Base-by-base conservation (phyloP, 2,797 vertebrate species). In the Centroberyx gerrardi region DNA sequence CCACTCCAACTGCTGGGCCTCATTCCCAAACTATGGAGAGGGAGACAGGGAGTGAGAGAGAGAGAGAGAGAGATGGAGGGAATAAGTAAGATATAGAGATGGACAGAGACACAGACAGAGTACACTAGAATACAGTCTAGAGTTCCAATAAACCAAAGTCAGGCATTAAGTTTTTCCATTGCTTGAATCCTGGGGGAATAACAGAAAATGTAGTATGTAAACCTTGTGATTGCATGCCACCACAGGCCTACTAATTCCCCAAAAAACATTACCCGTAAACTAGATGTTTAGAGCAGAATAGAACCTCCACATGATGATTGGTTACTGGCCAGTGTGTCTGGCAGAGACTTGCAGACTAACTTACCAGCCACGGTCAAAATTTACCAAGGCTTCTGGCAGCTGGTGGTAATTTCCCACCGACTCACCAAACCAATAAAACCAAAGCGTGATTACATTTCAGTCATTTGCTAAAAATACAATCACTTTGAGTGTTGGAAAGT, bases 1-100 rank as follows among this genome's bases (percentile, higher is more conserved):
- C 98, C 98, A 99, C 5, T 98, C 98, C 95, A 99, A 83, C 92
- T 99, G 98, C 93, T 99, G 97, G 0, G 98, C 98, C 93, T 99
- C 98, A 93, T 99, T 99, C 86, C 97, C 97, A 93, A 99, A 97
- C 98, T 99, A 80, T 3, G 67, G 22, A 64, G 4, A 66, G 13
- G 62, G 7, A 40, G 7, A 78, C 8, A 73, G 8, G 49, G 40
- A 63, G 69, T 46, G 10, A 58, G 44, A 74, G 63, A 83, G 17
- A 28, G 40, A 18, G 5, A 29, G 18, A 55, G 27, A 64, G 44
- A 70, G 46, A 33, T 62, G 18, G 18, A 22, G 17, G 62, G 28
- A 38, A 28, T 13, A 22, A 33, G 63, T 10, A 29, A 14, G 31
- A 44, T 49, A 27, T 17, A 4, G 52, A n/a, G 33, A 28, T 5